Base-by-base conservation (phyloP, 1,140 invertebrate genomes). In the Trissolcus basalis region DNA sequence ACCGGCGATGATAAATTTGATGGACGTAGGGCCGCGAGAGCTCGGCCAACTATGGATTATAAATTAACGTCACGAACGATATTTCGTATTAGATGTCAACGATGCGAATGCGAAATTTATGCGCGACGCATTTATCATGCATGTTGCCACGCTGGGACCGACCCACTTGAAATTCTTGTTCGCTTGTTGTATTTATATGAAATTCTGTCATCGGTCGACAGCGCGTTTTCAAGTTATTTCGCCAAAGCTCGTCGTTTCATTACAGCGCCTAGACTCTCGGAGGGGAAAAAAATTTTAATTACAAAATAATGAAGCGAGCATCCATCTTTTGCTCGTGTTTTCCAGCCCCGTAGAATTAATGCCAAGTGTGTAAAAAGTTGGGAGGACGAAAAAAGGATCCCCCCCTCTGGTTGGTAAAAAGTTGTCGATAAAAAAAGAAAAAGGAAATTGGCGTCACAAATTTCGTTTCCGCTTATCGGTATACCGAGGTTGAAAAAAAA, bases 381-480 rank as follows among this genome's bases (percentile, higher is more conserved):
- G 36, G 8, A 4, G 35, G 4, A 19, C 8, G 39, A n/a, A 13
- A 33, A 58, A 68, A 63, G 55, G 63, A 71, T 44, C 49, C 19
- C 45, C 36, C 14, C 32, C 33, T 0, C 39, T n/a, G n/a, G 36
- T 39, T 5, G 49, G 15, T 19, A 55, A 45, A 61, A 65, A 51
- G 47, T 67, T 53, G 61, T 41, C 35, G 47, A 61, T 50, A 61
- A 74, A 74, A 74, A 61, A 39, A 45, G 61, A 63, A 74, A 61
- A 39, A 47, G 63, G 58, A 74, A 74, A 74, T 68, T 56, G 50
- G 61, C 71, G 32, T 68, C 72, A 54, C 72, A 53, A 64, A 69
- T 65, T 69, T 65, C 72, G 65, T 60, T 69, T 69, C 72, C 72
- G 64, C 54, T 76, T 76, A 76, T 69, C 72, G 72, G 64, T 65